These are phyloP conservation scores for Lasioglossum marginatum DNA, from an alignment of 2,888 invertebrate genomes.

Conservation along the genomic window DNA sequence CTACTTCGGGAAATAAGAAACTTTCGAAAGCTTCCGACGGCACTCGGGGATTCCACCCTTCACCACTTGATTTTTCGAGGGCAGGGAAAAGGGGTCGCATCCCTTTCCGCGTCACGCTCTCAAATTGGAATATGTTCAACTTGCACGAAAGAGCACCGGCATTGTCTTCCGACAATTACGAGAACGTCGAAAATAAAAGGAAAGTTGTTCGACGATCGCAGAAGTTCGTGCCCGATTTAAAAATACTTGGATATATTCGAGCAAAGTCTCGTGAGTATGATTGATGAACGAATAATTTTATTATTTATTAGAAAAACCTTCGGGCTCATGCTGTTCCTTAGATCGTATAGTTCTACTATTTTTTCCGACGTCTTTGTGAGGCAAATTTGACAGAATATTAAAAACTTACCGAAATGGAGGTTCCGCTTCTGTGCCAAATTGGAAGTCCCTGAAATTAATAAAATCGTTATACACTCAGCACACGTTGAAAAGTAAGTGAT, in stretches of 20 bases:
- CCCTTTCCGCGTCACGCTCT: slow-evolving; percentile 13
- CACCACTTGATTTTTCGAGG: slow-evolving; percentile 26
- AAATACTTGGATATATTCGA: background rate
- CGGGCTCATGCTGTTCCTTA: too few relatives aligned
- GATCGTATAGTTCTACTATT: too few relatives aligned
- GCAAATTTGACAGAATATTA: background rate
- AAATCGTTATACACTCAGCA: background rate
- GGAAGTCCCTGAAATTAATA: background rate
- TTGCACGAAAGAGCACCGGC: background rate
- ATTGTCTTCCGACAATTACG: background rate
- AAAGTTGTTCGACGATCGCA: background rate
- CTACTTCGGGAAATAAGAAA: slow-evolving; percentile 38
- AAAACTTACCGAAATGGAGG: background rate
- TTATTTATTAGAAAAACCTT: too few relatives aligned
- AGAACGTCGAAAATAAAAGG: background rate
- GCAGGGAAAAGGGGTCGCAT: background rate
- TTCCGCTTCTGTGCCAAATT: too few relatives aligned
- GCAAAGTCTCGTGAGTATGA: background rate
- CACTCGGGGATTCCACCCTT: slow-evolving; percentile 4
- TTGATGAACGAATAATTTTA: too few relatives aligned
- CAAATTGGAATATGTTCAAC: slow-evolving; percentile 23
- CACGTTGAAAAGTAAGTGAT: background rate
- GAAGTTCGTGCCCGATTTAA: background rate
- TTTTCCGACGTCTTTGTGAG: too few relatives aligned
- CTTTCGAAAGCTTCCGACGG: slow-evolving; percentile 1